Percentiles rank a stretch among this genome's conserved stretches.
These are phyloP conservation scores for Peromyscus leucopus DNA, from an alignment of 2,113 vertebrate species.

Conservation along the genomic window DNA sequence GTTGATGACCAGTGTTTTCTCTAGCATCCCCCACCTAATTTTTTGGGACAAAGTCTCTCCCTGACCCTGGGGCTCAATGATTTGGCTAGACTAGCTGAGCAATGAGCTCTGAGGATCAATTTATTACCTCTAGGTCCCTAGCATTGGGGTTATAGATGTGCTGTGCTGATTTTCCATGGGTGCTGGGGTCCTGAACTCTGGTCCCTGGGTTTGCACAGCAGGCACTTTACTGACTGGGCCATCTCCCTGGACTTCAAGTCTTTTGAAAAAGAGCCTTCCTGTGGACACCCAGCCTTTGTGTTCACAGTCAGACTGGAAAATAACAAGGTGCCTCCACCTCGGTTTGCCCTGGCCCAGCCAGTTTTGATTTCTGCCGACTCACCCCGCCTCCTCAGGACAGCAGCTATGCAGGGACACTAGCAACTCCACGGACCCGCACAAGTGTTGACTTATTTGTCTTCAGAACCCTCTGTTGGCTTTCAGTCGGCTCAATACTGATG, in stretches of 20 bases:
- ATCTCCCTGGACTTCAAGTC: neutral
- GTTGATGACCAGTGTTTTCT: neutral
- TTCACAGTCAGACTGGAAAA: neutral
- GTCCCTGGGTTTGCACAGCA: neutral
- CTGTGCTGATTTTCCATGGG: neutral
- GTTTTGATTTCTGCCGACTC: accelerated
- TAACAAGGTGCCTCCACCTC: neutral
- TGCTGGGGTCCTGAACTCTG: neutral
- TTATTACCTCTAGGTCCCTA: neutral
- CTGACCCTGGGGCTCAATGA: neutral
- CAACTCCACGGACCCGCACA: accelerated
- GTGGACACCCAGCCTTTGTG: neutral
- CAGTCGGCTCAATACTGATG: neutral
- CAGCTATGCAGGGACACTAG: neutral
- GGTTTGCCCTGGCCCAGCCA: accelerated
- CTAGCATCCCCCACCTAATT: neutral
- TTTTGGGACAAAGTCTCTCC: neutral
- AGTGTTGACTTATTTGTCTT: neutral
- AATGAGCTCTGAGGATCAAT: neutral
- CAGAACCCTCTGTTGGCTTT: neutral
- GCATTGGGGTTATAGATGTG: neutral
- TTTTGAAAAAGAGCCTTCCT: neutral
- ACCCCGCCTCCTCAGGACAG: accelerated
- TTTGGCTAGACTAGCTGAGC: neutral
- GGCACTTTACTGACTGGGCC: neutral